phyloP scores from a whole-genome alignment of 2,113 vertebrate species.

The Mustela lutreola region DNA sequence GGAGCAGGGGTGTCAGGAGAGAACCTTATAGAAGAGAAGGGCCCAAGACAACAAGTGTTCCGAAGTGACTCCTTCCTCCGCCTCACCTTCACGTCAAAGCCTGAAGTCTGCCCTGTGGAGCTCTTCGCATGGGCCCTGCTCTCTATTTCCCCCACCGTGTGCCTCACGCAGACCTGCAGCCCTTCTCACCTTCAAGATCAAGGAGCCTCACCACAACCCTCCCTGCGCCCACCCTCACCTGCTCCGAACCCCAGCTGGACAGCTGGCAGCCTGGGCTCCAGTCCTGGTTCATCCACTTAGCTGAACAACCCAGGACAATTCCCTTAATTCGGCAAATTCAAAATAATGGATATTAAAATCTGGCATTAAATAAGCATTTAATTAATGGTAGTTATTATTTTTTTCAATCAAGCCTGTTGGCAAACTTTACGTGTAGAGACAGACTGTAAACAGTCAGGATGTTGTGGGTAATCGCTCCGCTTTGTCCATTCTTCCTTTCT shows the following conservation, averaged over 20 bases:
- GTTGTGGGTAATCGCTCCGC: not conserved
- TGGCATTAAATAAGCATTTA: not conserved
- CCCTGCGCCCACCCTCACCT: accelerated
- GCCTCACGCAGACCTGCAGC: not conserved
- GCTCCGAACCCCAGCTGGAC: not conserved
- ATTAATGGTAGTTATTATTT: not conserved
- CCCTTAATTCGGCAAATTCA: not conserved
- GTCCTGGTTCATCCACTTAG: not conserved
- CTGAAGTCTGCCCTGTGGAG: not conserved
- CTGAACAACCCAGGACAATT: not conserved
- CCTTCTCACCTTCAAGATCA: not conserved
- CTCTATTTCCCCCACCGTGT: not conserved
- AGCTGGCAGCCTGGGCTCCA: not conserved
- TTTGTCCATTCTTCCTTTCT: not conserved
- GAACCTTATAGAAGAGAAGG: not conserved
- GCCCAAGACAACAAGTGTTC: not conserved
- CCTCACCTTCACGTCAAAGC: not conserved
- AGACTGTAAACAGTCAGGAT: not conserved
- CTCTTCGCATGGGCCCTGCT: not conserved
- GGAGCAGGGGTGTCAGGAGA: not conserved
- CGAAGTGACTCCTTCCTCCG: not conserved
- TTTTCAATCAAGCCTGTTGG: not conserved
- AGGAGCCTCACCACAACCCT: not conserved
- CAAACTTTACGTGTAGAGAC: not conserved
- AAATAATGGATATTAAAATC: not conserved